Evolutionary conservation across 2,797 vertebrate genomes (phyloP), one percentile per base, ranked within the genome.

Genomic region (Typhlichthys eigenmanni): DNA sequence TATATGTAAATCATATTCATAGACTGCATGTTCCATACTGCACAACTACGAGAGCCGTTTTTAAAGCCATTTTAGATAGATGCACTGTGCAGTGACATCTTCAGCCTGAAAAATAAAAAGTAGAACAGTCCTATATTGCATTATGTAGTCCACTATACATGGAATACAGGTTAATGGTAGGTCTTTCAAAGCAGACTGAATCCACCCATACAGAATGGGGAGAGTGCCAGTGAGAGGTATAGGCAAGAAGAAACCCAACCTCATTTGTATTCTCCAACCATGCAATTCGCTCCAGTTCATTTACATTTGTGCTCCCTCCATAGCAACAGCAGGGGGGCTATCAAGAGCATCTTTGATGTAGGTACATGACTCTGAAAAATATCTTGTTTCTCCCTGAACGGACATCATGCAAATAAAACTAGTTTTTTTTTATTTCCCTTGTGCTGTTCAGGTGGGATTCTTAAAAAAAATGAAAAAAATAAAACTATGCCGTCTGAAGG

Each of bases 191-290:
- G 58, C 13, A 17, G 60, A 47, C 58, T 62, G 69, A 13, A 59
- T 16, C 45, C 43, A 13, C 46, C 60, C 62, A 75, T 24, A 43
- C 3, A 6, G 45, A 58, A 19, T 2, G 16, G 24, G 71, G 57
- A 59, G 17, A 47, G 46, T 47, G 50, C 46, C 38, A 58, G 46
- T 24, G 58, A 55, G 66, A 69, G 53, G 71, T 71, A 66, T 63
- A 84, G 72, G 78, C 58, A 76, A 79, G 83, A 79, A 84, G 85
- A 85, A 79, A 90, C 89, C 81, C 80, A 88, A 70, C 79, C 88
- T 95, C 92, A 94, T 97, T 95, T 94, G 92, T 94, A 96, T 95
- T 96, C 94, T 91, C 87, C 92, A 86, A 87, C 87, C 91, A 94
- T 77, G 78, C 85, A 94, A 92, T 93, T 94, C 92, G 89, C 91